Percentiles rank a stretch among this genome's conserved stretches.
phyloP scores from a whole-genome alignment of 2,113 vertebrate species.

The Rhynchopsitta pachyrhyncha region DNA sequence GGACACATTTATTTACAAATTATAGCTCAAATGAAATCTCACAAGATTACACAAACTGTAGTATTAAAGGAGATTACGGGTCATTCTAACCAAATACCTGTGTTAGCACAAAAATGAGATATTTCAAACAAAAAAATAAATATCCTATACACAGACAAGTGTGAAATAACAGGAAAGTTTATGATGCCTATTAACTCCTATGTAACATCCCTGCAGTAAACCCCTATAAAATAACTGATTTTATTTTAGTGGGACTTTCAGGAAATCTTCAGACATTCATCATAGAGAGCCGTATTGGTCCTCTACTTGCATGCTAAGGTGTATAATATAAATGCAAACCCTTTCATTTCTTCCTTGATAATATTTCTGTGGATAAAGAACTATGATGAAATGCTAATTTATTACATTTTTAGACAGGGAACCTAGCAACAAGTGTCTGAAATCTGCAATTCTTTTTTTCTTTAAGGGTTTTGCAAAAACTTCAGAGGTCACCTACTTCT shows the following conservation, averaged over 20 bases:
- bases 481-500: background rate
- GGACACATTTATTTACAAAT: background rate
- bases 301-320: background rate
- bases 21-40: background rate
- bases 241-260: background rate
- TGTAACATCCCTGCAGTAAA: background rate
- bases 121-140: background rate
- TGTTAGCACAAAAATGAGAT: background rate
- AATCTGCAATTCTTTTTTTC: background rate
- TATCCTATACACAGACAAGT: background rate
- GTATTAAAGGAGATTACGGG: background rate
- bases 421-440: background rate
- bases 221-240: background rate
- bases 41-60: background rate
- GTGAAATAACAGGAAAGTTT: background rate
- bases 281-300: background rate
- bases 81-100: background rate
- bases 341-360: background rate
- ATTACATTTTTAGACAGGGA: background rate
- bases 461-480: background rate
- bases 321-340: background rate
- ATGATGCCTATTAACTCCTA: background rate
- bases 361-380: background rate
- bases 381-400: background rate
- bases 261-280: background rate